Percentiles rank a stretch among this genome's conserved stretches.
phyloP scores from a whole-genome alignment of 1,140 invertebrate species.

The Pararge aegeria region DNA sequence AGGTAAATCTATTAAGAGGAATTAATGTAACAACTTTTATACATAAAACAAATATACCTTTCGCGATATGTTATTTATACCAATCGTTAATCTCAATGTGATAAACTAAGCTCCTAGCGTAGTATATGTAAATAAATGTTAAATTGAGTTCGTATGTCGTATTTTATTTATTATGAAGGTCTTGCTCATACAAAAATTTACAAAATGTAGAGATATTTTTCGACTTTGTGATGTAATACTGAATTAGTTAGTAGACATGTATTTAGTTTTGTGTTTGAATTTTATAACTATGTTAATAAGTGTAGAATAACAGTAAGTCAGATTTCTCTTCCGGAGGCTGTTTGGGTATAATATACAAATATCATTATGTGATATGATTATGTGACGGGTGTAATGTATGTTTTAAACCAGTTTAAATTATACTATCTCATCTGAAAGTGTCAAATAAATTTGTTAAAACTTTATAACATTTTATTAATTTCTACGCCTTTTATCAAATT shows the following conservation, averaged over 20 bases:
- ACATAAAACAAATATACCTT: conserved; percentile 10
- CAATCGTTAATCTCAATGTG: conserved; percentile 53
- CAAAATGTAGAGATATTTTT: conserved; percentile 19
- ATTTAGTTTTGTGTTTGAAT: neutral
- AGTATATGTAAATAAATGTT: conserved; percentile 50
- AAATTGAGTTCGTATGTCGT: conserved; percentile 32
- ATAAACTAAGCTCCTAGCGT: conserved; percentile 38
- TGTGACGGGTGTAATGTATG: conserved; percentile 1
- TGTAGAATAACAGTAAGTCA: neutral
- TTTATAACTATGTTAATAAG: conserved; percentile 1
- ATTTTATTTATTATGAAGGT: conserved; percentile 22
- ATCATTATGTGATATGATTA: neutral
- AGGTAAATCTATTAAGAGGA: conserved; percentile 1
- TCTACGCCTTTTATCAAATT: neutral
- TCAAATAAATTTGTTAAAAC: conserved; percentile 12
- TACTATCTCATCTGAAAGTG: conserved; percentile 9
- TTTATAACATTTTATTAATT: neutral
- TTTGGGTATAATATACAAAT: conserved; percentile 3
- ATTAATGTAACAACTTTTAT: conserved; percentile 8
- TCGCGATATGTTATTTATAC: conserved; percentile 28
- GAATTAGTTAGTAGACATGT: neutral
- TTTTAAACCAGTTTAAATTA: conserved; percentile 1
- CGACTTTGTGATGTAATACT: conserved; percentile 1
- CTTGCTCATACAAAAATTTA: conserved; percentile 12
- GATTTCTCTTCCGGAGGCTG: neutral